Percentiles rank a stretch among this genome's conserved stretches.
These are phyloP conservation scores for Nycticorax nycticorax DNA, from an alignment of 2,113 vertebrate species.

Conservation along the genomic window DNA sequence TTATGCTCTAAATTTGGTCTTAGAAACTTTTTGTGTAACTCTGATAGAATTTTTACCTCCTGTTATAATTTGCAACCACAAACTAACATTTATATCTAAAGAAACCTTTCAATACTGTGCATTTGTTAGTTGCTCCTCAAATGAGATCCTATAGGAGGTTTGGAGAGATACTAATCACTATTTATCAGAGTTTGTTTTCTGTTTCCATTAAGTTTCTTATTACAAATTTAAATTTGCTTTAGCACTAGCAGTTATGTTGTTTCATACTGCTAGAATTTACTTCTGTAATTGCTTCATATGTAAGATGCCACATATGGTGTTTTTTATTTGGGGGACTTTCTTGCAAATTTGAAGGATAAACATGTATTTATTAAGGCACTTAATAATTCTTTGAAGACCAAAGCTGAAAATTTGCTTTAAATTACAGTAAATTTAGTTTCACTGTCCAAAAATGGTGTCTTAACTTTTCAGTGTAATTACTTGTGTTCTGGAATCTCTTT, in stretches of 20 bases:
- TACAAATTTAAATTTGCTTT: not conserved
- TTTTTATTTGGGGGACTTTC: not conserved
- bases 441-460: not conserved
- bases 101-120: not conserved
- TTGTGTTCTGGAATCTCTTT: not conserved
- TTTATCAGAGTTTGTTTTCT: not conserved
- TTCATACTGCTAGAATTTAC: not conserved
- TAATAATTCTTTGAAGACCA: not conserved
- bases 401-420: conserved; percentile 28
- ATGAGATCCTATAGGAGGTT: not conserved
- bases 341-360: not conserved
- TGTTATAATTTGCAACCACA: not conserved
- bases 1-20: not conserved
- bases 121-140: not conserved
- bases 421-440: not conserved
- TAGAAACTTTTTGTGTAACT: not conserved
- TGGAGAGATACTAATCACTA: not conserved
- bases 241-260: not conserved
- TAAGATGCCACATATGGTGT: not conserved
- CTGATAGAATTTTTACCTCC: not conserved
- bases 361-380: not conserved
- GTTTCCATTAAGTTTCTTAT: not conserved
- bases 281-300: not conserved
- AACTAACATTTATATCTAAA: not conserved
- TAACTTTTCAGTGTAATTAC: not conserved